Conservation (phyloP, 2,113 vertebrate genomes). For the Pelecanoides urinatrix region DNA sequence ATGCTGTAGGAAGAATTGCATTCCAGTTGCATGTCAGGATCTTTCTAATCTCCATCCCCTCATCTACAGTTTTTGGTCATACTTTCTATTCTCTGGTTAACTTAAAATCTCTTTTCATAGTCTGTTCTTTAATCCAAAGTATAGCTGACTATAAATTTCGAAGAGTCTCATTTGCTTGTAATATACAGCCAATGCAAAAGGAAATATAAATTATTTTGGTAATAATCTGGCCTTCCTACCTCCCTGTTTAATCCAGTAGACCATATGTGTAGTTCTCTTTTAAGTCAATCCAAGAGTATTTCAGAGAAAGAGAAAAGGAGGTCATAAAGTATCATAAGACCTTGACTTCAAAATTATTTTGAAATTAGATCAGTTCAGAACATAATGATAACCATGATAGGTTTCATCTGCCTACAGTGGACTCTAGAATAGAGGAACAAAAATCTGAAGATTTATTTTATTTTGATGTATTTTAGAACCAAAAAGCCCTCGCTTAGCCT, state of each 20-base stretch:
- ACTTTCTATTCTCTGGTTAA: background rate
- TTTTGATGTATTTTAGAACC: background rate
- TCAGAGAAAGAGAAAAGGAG: constrained; percentile 56
- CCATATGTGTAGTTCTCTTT: constrained; percentile 72
- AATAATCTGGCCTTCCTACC: constrained; percentile 43
- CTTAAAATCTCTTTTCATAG: background rate
- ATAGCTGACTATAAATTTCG: background rate
- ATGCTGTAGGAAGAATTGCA: background rate
- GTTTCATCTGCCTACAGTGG: constrained; percentile 45
- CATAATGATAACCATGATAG: constrained; percentile 28
- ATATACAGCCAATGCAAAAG: constrained; percentile 29
- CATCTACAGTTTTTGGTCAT: background rate
- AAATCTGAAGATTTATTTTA: background rate
- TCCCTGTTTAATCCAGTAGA: constrained; percentile 57
- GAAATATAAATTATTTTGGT: constrained; percentile 66
- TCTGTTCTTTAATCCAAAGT: constrained; percentile 24
- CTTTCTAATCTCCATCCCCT: background rate
- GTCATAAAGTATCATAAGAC: constrained; percentile 52
- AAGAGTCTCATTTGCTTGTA: constrained; percentile 36
- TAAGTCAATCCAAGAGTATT: constrained; percentile 72
- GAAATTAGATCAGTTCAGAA: constrained; percentile 46
- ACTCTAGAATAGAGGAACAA: background rate
- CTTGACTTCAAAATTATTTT: constrained; percentile 66
- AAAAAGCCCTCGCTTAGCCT: background rate
- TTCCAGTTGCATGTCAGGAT: background rate